Conservation (phyloP, 2,888 invertebrate species). For the Coleophora deauratella region DNA sequence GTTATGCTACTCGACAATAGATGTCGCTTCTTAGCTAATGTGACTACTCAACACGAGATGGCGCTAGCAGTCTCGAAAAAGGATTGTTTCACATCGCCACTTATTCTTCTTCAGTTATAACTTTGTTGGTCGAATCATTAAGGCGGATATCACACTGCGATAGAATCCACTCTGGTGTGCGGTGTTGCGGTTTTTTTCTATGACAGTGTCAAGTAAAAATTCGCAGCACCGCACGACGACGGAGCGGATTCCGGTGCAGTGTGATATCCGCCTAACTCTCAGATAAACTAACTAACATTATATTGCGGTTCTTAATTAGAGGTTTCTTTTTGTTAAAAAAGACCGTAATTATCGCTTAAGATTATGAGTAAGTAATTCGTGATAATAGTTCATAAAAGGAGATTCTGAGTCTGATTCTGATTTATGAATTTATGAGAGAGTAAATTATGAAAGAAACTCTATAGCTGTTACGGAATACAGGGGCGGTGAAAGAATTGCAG, state of each 20-base stretch:
- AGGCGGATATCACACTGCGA: no score
- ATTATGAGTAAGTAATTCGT: background rate
- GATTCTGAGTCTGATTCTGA: background rate
- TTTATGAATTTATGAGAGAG: background rate
- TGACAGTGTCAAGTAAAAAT: no score
- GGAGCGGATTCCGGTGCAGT: no score
- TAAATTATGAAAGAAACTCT: background rate
- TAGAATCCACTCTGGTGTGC: no score
- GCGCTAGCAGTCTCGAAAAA: slow-evolving; percentile 8
- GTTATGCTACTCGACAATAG: background rate
- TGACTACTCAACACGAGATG: slow-evolving; percentile 15
- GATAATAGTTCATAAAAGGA: background rate
- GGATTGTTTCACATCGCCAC: slow-evolving; percentile 7
- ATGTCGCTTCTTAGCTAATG: background rate
- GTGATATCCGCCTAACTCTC: no score
- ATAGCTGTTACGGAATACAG: background rate
- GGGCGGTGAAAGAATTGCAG: no score
- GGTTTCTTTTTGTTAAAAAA: slow-evolving; percentile 11
- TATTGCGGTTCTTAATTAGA: slow-evolving; percentile 23
- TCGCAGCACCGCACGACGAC: no score
- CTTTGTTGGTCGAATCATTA: slow-evolving; percentile 35
- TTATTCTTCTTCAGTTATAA: no score
- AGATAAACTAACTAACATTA: slow-evolving; percentile 40
- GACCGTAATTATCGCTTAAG: background rate
- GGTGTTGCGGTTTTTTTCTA: no score